Percentiles rank a stretch among this genome's conserved stretches.
These are phyloP conservation scores for Epinotia ramella DNA, from an alignment of 2,888 invertebrate species.

Conservation along the genomic window DNA sequence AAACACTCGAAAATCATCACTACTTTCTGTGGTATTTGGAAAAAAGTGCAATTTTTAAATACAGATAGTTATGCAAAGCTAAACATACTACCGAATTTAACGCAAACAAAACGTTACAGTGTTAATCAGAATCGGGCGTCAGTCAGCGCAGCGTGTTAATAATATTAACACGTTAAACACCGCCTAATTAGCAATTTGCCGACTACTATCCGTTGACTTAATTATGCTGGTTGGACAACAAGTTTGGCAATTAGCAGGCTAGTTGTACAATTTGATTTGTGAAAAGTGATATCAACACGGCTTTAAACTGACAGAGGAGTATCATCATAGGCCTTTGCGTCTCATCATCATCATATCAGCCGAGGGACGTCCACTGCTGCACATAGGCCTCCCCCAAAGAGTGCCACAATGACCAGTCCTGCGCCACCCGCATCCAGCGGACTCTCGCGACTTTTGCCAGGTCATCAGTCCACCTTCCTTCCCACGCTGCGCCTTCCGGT, in stretches of 20 bases:
- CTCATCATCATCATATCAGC: too few relatives aligned
- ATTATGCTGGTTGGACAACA: conserved; percentile 2
- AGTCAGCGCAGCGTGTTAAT: conserved; percentile 1
- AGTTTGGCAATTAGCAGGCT: not conserved
- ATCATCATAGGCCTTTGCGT: too few relatives aligned
- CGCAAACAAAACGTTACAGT: not conserved
- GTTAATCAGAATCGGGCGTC: not conserved
- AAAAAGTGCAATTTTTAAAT: not conserved
- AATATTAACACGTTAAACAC: conserved; percentile 9
- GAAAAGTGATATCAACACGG: not conserved
- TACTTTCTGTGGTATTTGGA: too few relatives aligned
- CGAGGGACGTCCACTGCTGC: too few relatives aligned
- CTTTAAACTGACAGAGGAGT: too few relatives aligned
- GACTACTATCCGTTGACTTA: conserved; percentile 3
- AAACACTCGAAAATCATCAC: too few relatives aligned
- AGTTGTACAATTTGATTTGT: not conserved
- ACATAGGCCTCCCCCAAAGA: too few relatives aligned
- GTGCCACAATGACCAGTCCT: too few relatives aligned
- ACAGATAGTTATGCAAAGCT: not conserved
- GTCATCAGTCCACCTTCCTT: too few relatives aligned
- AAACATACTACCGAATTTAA: not conserved
- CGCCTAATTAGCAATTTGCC: conserved; percentile 11
- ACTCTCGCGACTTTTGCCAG: too few relatives aligned
- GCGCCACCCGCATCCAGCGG: too few relatives aligned
- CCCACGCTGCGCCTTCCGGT: too few relatives aligned